These are phyloP conservation scores for Podarcis cretensis DNA, from an alignment of 2,113 vertebrate species.

Conservation along the genomic window DNA sequence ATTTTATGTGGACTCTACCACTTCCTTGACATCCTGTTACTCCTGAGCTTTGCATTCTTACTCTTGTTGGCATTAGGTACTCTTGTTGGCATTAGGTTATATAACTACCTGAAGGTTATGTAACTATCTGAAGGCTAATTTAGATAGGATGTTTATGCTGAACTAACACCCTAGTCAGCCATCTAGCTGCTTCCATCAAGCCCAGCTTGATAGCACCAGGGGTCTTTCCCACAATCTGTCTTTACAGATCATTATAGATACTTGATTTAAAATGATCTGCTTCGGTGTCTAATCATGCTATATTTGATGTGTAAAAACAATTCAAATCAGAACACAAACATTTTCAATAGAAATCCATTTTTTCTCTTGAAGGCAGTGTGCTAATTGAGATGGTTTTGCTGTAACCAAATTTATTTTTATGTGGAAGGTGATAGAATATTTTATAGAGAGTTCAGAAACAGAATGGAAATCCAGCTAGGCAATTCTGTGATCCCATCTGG, in stretches of 20 bases:
- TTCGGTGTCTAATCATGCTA: not conserved
- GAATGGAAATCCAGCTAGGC: not conserved
- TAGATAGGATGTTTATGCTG: slow-evolving; percentile 70
- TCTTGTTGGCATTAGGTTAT: slow-evolving; percentile 60
- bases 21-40: slow-evolving; percentile 29
- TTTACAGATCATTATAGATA: not conserved
- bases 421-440: not conserved
- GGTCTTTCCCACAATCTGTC: not conserved
- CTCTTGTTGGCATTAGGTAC: slow-evolving; percentile 62
- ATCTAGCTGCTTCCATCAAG: not conserved
- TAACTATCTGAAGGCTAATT: slow-evolving; percentile 62
- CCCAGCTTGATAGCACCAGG: not conserved
- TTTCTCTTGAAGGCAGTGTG: not conserved
- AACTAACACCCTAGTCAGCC: slow-evolving; percentile 43
- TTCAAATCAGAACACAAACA: not conserved
- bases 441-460: not conserved
- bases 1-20: not conserved
- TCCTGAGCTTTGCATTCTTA: slow-evolving; percentile 43
- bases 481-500: no score
- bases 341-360: not conserved
- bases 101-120: slow-evolving; percentile 58
- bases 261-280: not conserved
- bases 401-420: not conserved
- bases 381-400: not conserved
- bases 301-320: not conserved